Percentiles rank a stretch among this genome's conserved stretches.
Conservation (phyloP, 2,113 vertebrate genomes). For the Xiphophorus couchianus region DNA sequence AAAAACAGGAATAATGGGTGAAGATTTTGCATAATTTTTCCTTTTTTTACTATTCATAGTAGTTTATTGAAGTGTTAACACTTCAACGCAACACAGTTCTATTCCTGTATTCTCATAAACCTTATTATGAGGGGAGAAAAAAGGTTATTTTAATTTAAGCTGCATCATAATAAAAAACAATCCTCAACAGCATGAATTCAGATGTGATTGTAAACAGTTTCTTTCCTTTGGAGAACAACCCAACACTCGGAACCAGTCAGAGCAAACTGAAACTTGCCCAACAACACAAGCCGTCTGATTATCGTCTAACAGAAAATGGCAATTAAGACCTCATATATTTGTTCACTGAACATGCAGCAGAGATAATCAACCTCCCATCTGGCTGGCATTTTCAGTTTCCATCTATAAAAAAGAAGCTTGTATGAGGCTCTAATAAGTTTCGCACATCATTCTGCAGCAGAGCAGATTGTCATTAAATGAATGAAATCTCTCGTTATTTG, state of each 20-base stretch:
- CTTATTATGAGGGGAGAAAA: too few species aligned
- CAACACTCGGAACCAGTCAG: neutral
- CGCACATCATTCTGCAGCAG: slow-evolving; percentile 27
- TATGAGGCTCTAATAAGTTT: slow-evolving; percentile 42
- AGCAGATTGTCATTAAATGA: slow-evolving; percentile 72
- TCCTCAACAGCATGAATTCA: too few species aligned
- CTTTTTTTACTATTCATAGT: too few species aligned
- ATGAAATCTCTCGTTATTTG: slow-evolving; percentile 55
- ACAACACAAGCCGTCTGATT: slow-evolving; percentile 30
- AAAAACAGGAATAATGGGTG: too few species aligned
- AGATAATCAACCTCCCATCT: slow-evolving; percentile 55
- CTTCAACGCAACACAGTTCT: too few species aligned
- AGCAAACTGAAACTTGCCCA: slow-evolving; percentile 11
- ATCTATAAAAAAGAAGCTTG: slow-evolving; percentile 26
- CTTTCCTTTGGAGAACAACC: neutral
- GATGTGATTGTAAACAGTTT: neutral
- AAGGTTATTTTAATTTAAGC: too few species aligned
- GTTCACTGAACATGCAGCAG: slow-evolving; percentile 32
- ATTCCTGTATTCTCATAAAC: too few species aligned
- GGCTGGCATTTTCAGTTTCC: slow-evolving; percentile 40
- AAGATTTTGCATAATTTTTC: too few species aligned
- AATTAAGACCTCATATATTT: slow-evolving; percentile 45
- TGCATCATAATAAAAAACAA: too few species aligned
- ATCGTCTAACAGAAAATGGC: slow-evolving; percentile 31
- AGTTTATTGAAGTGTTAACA: too few species aligned